Evolutionary conservation across 2,888 invertebrate genomes (phyloP), one percentile per base, ranked within the genome.

Genomic region (Sylvicola cinctus): DNA sequence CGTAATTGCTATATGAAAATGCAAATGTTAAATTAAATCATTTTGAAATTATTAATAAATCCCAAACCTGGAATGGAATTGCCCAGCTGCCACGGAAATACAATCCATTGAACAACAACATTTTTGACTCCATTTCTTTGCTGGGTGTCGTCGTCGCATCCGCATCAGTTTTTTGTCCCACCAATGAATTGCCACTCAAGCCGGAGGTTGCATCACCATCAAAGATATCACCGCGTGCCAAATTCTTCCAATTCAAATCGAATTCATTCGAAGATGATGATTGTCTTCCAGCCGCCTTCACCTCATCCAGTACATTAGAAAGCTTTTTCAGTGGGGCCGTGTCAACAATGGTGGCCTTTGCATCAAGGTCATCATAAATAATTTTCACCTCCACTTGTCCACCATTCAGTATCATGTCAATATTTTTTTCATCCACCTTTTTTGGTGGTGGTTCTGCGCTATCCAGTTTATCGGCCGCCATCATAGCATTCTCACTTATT

Each of bases 51-150:
- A 28, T n/a, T n/a, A 34, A 34, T 16, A 34, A 32, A 12, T 11
- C 3, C 7, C 17, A 7, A 30, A 51, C 47, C 38, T 71, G 65
- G 49, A 83, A 83, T 0, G 71, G 61, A 16, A 65, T 62, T 39
- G 69, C 64, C 83, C 83, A 83, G 10, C 65, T 66, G n/a, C 78
- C 79, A 41, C 75, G 74, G 61, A 78, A 81, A 51, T 76, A 79
- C 45, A 83, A 60, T 1, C 76, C 77, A 45, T 80, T 81, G 43
- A 78, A 74, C 32, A 83, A 60, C 23, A 83, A 54, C 58, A 80
- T 64, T 43, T 69, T 58, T 1, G 74, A 70, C 36, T 49, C 49
- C 30, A 48, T 44, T 12, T 44, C 47, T 3, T 37, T 30, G 15
- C 16, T 13, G 11, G 49, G 44, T 2, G 27, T 34, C 23, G 34